Evolutionary conservation across 2,888 invertebrate genomes (phyloP).

Genomic region (Diogma glabrata): DNA sequence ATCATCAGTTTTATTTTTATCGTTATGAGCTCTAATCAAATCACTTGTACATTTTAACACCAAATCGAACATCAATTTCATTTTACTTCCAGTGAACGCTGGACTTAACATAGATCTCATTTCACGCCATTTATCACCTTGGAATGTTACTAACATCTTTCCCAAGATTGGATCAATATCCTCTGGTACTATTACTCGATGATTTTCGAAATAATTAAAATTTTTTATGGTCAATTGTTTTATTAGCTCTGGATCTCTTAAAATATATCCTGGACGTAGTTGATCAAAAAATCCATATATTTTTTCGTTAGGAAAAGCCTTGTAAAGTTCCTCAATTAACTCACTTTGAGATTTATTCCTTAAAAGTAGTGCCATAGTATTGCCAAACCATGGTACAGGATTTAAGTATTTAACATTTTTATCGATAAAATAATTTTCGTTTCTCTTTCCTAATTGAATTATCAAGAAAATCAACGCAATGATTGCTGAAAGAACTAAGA

Average conservation of each 20-base stretch:
- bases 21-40: background rate
- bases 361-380: too few species aligned
- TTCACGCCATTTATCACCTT: constrained; percentile 24
- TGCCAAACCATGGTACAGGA: too few species aligned
- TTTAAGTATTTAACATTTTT: too few species aligned
- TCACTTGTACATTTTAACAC: constrained; percentile 5
- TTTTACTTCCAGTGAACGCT: constrained; percentile 29
- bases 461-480: too few species aligned
- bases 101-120: constrained; percentile 28
- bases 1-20: constrained; percentile 23
- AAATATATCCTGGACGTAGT: too few species aligned
- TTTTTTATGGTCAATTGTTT: constrained; percentile 6
- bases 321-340: too few species aligned
- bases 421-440: too few species aligned
- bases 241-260: constrained; percentile 7
- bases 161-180: constrained; percentile 13
- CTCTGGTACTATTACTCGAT: constrained; percentile 9
- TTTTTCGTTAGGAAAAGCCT: too few species aligned
- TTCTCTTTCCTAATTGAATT: too few species aligned
- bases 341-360: too few species aligned
- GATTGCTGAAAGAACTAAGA: too few species aligned
- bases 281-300: too few species aligned
- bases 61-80: constrained; percentile 24
- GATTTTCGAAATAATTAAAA: constrained; percentile 2
- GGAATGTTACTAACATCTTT: constrained; percentile 12